These are phyloP conservation scores for Nowickia ferox DNA, from an alignment of 2,888 invertebrate species.

Conservation along the genomic window DNA sequence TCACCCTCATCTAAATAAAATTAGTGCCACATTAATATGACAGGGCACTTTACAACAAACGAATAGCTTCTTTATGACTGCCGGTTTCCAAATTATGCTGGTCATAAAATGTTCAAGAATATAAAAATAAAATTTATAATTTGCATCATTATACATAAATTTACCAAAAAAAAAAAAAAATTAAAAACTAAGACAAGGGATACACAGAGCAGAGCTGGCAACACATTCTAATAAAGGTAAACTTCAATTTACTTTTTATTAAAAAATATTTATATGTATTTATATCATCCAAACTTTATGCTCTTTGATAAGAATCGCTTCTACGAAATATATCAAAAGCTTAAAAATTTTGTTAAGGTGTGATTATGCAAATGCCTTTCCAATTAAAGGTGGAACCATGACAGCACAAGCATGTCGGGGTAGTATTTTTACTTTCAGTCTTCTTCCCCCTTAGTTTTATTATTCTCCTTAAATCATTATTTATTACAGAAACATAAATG, in stretches of 20 bases:
- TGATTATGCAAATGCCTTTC: too few relatives aligned
- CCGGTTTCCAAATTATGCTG: constrained; percentile 31
- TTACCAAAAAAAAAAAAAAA: constrained; percentile 11
- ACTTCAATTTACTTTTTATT: neutral
- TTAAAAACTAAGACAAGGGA: neutral
- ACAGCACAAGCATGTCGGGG: too few relatives aligned
- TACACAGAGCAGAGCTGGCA: neutral
- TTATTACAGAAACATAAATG: too few relatives aligned
- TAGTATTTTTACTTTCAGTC: too few relatives aligned
- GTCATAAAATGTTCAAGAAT: constrained; percentile 42
- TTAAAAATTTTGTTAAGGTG: too few relatives aligned
- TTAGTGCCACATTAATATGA: constrained; percentile 33
- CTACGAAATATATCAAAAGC: too few relatives aligned
- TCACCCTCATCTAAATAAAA: constrained; percentile 44
- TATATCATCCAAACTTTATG: too few relatives aligned
- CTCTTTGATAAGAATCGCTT: too few relatives aligned
- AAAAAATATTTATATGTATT: too few relatives aligned
- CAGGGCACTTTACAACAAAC: constrained; percentile 46
- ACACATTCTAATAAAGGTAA: neutral
- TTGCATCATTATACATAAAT: constrained; percentile 37
- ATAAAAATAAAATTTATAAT: constrained; percentile 57
- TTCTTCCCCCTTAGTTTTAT: too few relatives aligned
- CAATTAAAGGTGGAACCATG: too few relatives aligned
- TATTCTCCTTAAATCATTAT: too few relatives aligned
- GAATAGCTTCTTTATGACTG: constrained; percentile 36